Evolutionary conservation across 53 echinoderm and acorn worm genomes (phyloP), one percentile per base, ranked within the genome.

Genomic region (Paelopatides confundens): DNA sequence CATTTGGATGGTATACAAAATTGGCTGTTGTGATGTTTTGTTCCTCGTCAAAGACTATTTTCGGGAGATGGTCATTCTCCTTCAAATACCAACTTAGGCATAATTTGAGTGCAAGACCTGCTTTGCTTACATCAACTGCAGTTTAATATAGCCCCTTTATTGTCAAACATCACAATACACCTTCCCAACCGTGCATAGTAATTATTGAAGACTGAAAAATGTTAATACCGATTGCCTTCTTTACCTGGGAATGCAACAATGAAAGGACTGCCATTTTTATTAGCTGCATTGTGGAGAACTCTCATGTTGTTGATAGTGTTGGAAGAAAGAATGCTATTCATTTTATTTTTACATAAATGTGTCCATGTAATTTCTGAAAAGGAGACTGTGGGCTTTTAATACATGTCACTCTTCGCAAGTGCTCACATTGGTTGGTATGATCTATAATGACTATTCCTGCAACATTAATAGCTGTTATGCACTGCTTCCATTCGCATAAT

Each of bases 401-500:
- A 36, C 82, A 82, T 18, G 34, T 17, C 30, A 82, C 37, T 35
- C 35, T 82, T 35, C 33, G 2, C 9, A 82, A 13, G 26, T 82
- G 82, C 14, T 82, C 35, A 26, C 63, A 82, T 58, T 82, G n/a
- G n/a, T n/a, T n/a, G 82, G 24, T 35, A 82, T 21, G 82, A 82
- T 31, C 37, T 14, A 6, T 58, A 62, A 30, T 58, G 54, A 35
- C 62, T 81, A 14, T 82, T 82, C 4, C 82, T 52, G 82, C 82
- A 54, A 82, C 31, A 13, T 58, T 54, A 4, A 82, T 82, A 14
- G 13, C 31, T 10, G 29, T 13, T 23, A 76, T 82, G 40, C 46
- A 76, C 12, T 82, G 34, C 18, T 54, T 52, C 9, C 33, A 2
- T 58, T 82, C 82, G 58, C 82, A 82, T 0, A 54, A 33, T 5